Base-by-base conservation (phyloP, 2,888 invertebrate genomes). In the Drosophila neotestacea region DNA sequence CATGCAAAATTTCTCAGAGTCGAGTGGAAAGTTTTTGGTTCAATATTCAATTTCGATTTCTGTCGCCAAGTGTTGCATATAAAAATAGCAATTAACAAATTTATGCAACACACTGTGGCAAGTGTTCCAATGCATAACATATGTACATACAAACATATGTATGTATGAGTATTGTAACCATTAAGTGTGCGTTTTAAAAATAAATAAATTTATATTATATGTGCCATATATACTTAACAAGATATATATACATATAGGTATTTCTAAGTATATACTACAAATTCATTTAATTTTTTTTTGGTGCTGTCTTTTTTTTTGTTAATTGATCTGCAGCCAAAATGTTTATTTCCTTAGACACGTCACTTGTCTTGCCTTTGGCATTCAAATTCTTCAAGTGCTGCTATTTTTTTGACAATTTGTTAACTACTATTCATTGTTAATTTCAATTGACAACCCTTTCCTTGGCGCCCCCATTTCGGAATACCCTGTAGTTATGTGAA, bases 71-170 rank as follows among this genome's bases (percentile, higher is more conserved):
- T 76, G 68, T 56, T 66, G 60, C 50, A 55, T 71, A 58, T 83
- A 83, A 76, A 88, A 88, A 84, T 88, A 88, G 84, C 76, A 86
- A 88, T 88, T 88, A 83, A 84, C 73, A 70, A 78, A 83, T 88
- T 86, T 88, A 88, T 88, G 88, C 86, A 85, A 85, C 60, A 70
- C 56, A 60, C 52, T 46, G 63, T 38, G 61, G 52, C 50, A 47
- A 64, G 48, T 58, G 59, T 69, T 58, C 52, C 58, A 65, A 66
- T 55, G 48, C 48, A 46, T 46, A 34, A 5, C 44, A 38, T 41
- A 11, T 22, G 4, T 32, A 13, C 34, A 39, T 41, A 56, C 11
- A 34, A 30, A 32, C n/a, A 41, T 52, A 41, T 11, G 28, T 11
- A 38, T 56, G 38, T 54, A 41, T 59, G 10, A 55, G 32, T 56